Evolutionary conservation across 2,888 invertebrate genomes (phyloP).

Genomic region (Cheilosia pagana): DNA sequence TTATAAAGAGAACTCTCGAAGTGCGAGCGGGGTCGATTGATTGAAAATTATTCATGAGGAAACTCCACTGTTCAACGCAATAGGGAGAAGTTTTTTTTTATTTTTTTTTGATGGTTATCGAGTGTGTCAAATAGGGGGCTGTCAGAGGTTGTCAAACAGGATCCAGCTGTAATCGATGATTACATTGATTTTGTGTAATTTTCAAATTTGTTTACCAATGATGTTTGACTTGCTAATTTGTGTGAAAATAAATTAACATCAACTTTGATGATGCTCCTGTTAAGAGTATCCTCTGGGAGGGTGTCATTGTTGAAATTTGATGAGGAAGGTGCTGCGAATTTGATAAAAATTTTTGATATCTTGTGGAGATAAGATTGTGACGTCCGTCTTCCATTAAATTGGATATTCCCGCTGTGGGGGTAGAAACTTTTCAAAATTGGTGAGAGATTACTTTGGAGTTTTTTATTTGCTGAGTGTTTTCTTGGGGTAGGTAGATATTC

Average conservation of each 20-base stretch:
- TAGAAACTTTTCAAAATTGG: too few relatives aligned
- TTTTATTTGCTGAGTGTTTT: too few relatives aligned
- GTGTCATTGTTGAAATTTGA: too few relatives aligned
- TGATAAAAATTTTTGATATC: too few relatives aligned
- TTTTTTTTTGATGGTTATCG: background rate
- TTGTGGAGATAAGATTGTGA: too few relatives aligned
- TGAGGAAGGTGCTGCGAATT: too few relatives aligned
- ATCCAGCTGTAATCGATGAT: conserved; percentile 7
- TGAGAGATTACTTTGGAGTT: too few relatives aligned
- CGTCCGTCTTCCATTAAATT: too few relatives aligned
- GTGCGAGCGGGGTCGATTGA: background rate
- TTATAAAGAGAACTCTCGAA: conserved; percentile 9
- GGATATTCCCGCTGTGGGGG: too few relatives aligned
- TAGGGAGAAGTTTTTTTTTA: background rate
- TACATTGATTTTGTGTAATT: conserved; percentile 30
- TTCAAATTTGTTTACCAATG: conserved; percentile 12
- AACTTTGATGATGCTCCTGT: too few relatives aligned
- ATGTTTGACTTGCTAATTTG: conserved; percentile 16
- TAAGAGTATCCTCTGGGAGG: too few relatives aligned
- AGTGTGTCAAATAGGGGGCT: background rate
- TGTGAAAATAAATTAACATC: background rate
- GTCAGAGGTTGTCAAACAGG: background rate
- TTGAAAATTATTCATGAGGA: conserved; percentile 37
- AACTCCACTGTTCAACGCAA: background rate
- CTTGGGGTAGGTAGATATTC: too few relatives aligned